These are phyloP conservation scores for Melanotaenia duboulayi DNA, from an alignment of 2,113 vertebrate species.

Conservation along the genomic window DNA sequence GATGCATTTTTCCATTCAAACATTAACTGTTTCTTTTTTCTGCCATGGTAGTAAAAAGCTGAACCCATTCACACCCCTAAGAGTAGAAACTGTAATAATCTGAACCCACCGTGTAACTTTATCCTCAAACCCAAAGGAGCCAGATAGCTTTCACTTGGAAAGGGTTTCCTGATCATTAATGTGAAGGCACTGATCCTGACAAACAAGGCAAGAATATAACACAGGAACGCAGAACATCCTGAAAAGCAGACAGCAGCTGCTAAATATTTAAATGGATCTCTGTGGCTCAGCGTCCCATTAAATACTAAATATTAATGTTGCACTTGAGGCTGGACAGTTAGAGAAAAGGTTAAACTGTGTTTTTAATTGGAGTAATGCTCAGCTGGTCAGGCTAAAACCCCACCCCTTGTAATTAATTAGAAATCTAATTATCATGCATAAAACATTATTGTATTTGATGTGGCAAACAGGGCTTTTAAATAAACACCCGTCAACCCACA, in stretches of 20 bases:
- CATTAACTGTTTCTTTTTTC: no score
- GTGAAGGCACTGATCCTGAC: conserved; percentile 1
- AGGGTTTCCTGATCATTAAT: conserved; percentile 16
- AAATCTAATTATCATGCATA: background rate
- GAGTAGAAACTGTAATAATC: background rate
- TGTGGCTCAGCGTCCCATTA: conserved; percentile 34
- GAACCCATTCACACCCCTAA: background rate
- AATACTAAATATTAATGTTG: conserved; percentile 58
- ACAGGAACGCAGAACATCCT: background rate
- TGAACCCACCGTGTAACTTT: background rate
- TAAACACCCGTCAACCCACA: no score
- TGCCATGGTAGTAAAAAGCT: background rate
- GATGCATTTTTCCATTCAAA: no score
- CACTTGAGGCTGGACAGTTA: conserved; percentile 18
- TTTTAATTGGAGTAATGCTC: background rate
- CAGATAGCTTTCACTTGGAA: background rate
- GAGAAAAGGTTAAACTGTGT: conserved; percentile 28
- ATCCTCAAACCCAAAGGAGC: background rate
- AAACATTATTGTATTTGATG: background rate
- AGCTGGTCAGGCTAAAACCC: background rate
- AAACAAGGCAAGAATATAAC: background rate
- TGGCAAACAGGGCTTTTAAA: no score
- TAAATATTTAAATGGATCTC: conserved; percentile 53
- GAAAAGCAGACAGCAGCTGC: conserved; percentile 32
- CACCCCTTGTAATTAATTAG: background rate